Base-by-base conservation (phyloP, 1,140 invertebrate species). In the Dinothrombium tinctorium region DNA sequence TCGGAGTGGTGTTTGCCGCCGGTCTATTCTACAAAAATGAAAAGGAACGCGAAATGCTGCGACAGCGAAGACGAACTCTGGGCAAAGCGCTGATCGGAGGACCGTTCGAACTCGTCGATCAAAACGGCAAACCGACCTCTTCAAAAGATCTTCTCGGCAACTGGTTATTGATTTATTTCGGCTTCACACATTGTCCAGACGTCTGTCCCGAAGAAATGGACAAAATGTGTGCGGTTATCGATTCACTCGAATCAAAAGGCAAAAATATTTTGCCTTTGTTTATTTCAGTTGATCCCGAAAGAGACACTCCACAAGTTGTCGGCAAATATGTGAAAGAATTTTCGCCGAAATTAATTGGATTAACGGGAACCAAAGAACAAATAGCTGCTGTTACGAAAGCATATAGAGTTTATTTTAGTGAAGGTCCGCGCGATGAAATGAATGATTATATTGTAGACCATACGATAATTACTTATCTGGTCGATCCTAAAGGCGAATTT, bases 191-290 rank as follows among this genome's bases (percentile, higher is more conserved):
- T 58, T 99, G 94, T 38, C 94, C 94, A 2, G 94, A 99, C 59
- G 75, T 99, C 47, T 99, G 94, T 61, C 94, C 94, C 0, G 94
- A 99, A 63, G 92, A 99, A 64, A 63, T 99, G 44, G 94, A 99
- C 57, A 99, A 99, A 64, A 72, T 99, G 67, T 66, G 74, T 3
- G 42, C 28, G 36, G 24, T 31, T 42, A 26, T 48, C 32, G 41
- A 47, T 0, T 25, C 37, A 15, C 24, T 53, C 7, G 40, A 49
- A 14, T 40, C 37, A 25, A 19, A 35, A 32, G 53, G 69, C 33
- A 54, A 66, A 4, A 61, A 71, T 0, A 62, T 69, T 46, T 53
- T 84, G n/a, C 86, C 90, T 5, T 53, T 99, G 44, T 98, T 99
- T 54, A 94, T 99, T 47, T 81, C 86, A 6, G 87, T 99, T 14